Evolutionary conservation across 2,888 invertebrate species (phyloP).

Genomic region (Nephrotoma flavescens): DNA sequence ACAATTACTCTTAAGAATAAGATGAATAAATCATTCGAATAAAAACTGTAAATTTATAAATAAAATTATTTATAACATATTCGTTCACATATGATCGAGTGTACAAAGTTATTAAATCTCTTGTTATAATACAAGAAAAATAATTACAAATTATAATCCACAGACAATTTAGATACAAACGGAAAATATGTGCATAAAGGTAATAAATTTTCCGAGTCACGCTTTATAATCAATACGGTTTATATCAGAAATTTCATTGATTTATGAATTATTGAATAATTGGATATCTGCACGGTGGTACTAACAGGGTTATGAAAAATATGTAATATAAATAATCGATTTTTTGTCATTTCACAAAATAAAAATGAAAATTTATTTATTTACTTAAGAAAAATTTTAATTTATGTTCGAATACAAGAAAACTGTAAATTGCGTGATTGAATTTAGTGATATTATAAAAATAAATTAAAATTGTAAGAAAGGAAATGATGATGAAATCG

Average conservation of each 20-base stretch:
- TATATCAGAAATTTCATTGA: not conserved
- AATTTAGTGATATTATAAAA: not conserved
- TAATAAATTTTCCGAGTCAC: not conserved
- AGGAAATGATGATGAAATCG: not conserved
- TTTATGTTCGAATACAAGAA: not conserved
- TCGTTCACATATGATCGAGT: not conserved
- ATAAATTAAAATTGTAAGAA: not conserved
- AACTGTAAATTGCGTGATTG: not conserved
- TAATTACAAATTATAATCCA: not conserved
- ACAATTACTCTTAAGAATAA: no score
- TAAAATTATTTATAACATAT: not conserved
- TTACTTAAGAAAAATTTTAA: not conserved
- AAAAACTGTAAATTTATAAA: not conserved
- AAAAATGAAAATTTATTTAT: not conserved
- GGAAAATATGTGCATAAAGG: not conserved
- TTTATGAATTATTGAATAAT: not conserved
- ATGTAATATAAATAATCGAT: not conserved
- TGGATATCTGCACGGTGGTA: not conserved
- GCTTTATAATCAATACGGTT: not conserved
- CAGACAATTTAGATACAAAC: not conserved
- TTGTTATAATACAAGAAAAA: not conserved
- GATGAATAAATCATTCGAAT: not conserved
- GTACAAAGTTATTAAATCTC: not conserved
- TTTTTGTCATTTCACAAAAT: not conserved
- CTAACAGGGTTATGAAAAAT: not conserved